Evolutionary conservation across 2,888 invertebrate genomes (phyloP).

Genomic region (Pasiphila rectangulata): DNA sequence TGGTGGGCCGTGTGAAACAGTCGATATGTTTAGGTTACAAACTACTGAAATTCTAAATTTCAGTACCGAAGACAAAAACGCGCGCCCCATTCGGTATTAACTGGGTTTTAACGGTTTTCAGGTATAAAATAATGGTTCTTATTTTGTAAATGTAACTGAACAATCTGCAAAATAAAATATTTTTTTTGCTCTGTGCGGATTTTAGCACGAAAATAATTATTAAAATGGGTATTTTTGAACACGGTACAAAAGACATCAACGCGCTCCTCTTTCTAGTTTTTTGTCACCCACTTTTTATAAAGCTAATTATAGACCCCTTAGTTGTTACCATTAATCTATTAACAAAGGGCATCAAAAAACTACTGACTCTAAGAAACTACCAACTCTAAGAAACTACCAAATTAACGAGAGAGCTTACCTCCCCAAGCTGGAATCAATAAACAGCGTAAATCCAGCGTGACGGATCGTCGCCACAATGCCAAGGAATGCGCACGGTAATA

Average conservation of each 20-base stretch:
- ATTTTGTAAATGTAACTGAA: background rate
- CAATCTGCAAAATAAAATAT: background rate
- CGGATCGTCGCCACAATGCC: slow-evolving; percentile 53
- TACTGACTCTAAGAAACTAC: too few species aligned
- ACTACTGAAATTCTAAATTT: slow-evolving; percentile 13
- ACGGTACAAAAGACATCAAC: slow-evolving; percentile 46
- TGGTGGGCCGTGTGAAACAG: slow-evolving; percentile 26
- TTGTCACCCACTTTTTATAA: too few species aligned
- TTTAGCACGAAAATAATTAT: too few species aligned
- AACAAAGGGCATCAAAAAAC: slow-evolving; percentile 5
- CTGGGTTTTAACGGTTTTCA: background rate
- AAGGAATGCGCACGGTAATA: slow-evolving; percentile 56
- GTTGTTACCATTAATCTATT: background rate
- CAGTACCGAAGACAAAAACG: slow-evolving; percentile 48
- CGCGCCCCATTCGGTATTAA: slow-evolving; percentile 19
- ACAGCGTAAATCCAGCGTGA: slow-evolving; percentile 49
- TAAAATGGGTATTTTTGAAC: too few species aligned
- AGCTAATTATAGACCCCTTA: background rate
- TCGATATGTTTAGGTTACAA: slow-evolving; percentile 16
- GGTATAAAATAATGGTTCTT: background rate
- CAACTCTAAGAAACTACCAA: too few species aligned
- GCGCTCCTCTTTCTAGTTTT: slow-evolving; percentile 26
- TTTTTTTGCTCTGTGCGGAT: background rate
- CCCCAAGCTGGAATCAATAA: slow-evolving; percentile 47
- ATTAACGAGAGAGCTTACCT: too few species aligned